Evolutionary conservation across 2,797 vertebrate genomes (phyloP).

Genomic region (Florisuga fusca): DNA sequence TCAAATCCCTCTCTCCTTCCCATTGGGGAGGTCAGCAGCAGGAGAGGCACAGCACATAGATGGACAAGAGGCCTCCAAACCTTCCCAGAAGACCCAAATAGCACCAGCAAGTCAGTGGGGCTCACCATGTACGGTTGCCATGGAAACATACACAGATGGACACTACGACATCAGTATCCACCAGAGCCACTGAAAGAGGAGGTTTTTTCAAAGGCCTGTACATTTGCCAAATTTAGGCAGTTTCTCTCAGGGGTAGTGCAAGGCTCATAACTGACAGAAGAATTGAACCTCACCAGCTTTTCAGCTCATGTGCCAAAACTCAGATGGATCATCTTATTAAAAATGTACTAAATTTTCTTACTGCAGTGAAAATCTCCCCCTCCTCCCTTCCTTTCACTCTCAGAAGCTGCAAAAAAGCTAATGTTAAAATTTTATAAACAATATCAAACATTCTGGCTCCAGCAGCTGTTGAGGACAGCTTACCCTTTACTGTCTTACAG

Average conservation of each 20-base stretch:
- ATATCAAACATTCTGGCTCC: neutral
- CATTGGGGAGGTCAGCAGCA: neutral
- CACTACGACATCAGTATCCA: neutral
- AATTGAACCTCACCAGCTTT: neutral
- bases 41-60: accelerated
- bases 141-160: neutral
- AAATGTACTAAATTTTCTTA: neutral
- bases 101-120: accelerated
- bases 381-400: neutral
- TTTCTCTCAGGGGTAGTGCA: neutral
- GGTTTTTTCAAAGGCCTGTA: neutral
- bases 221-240: neutral
- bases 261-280: neutral
- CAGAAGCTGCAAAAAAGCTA: neutral
- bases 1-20: neutral
- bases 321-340: neutral
- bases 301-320: neutral
- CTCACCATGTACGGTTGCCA: neutral
- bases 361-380: accelerated
- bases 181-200: neutral
- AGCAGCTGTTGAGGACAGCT: neutral
- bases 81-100: neutral
- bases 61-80: neutral
- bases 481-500: neutral
- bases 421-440: neutral